Percentiles rank a stretch among this genome's conserved stretches.
These are phyloP conservation scores for Lepisosteus osseus DNA, from an alignment of 2,113 vertebrate genomes.

Conservation along the genomic window DNA sequence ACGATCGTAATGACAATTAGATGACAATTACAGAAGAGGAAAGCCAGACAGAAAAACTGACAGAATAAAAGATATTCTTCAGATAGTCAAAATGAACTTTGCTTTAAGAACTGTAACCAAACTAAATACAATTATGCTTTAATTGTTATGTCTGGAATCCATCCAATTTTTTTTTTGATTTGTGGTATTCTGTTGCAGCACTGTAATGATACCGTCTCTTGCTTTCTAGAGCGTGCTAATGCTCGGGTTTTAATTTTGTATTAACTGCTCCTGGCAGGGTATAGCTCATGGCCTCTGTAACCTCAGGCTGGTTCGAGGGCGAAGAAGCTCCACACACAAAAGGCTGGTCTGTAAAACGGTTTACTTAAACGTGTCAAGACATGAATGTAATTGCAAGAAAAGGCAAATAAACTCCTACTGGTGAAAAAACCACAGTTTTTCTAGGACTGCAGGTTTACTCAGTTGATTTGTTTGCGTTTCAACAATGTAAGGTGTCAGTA, in stretches of 20 bases:
- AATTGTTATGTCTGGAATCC: constrained; percentile 34
- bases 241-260: constrained; percentile 54
- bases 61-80: background rate
- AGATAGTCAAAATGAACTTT: background rate
- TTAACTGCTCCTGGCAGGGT: background rate
- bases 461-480: background rate
- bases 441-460: background rate
- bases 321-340: background rate
- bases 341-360: background rate
- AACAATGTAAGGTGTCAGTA: background rate
- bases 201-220: constrained; percentile 43
- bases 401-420: background rate
- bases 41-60: background rate
- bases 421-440: background rate
- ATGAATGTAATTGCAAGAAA: background rate
- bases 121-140: background rate
- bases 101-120: too few relatives aligned
- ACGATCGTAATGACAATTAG: too few relatives aligned
- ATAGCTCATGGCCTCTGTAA: background rate
- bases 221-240: constrained; percentile 51
- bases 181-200: constrained; percentile 37
- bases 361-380: background rate
- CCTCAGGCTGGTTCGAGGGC: background rate
- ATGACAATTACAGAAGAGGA: too few relatives aligned
- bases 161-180: constrained; percentile 54